A percentile compares a stretch with the other conserved stretches of the same genome.
Evolutionary conservation across 2,888 invertebrate species (phyloP).

Genomic region (Microctonus aethiopoides): DNA sequence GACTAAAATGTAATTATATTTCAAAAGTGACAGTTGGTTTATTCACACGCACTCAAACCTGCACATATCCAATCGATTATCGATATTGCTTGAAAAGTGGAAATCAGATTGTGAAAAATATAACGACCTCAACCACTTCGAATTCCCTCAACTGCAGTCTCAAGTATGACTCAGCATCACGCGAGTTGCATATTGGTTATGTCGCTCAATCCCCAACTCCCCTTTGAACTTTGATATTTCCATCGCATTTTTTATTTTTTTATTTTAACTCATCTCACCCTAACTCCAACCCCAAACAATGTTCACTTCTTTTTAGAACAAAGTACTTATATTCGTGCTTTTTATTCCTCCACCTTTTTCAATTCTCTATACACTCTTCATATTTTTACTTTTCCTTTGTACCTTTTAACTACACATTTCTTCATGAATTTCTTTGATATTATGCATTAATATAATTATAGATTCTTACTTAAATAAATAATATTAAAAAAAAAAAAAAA

Average conservation of each 20-base stretch:
- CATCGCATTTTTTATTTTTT: slow-evolving; percentile 16
- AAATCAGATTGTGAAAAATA: not conserved
- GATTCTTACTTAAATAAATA: not conserved
- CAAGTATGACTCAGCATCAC: slow-evolving; percentile 4
- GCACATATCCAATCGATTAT: slow-evolving; percentile 1
- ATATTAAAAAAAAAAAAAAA: no score
- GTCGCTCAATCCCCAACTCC: not conserved
- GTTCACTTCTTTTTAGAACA: not conserved
- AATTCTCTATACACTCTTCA: slow-evolving; percentile 11
- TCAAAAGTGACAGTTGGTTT: not conserved
- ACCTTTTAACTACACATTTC: not conserved
- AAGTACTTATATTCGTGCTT: slow-evolving; percentile 2
- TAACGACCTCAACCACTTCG: slow-evolving; percentile 2
- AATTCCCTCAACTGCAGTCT: not conserved
- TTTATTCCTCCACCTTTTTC: slow-evolving; percentile 24
- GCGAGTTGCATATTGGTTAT: slow-evolving; percentile 8
- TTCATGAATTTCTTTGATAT: not conserved
- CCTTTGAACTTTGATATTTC: slow-evolving; percentile 10
- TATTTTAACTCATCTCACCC: not conserved
- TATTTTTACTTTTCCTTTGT: slow-evolving; percentile 12
- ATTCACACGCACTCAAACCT: not conserved
- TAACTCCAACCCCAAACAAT: not conserved
- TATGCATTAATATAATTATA: not conserved
- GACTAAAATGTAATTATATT: not conserved
- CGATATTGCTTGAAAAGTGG: not conserved